Conservation (phyloP, 2,888 invertebrate species). For the Caenorhabditis japonica region DNA sequence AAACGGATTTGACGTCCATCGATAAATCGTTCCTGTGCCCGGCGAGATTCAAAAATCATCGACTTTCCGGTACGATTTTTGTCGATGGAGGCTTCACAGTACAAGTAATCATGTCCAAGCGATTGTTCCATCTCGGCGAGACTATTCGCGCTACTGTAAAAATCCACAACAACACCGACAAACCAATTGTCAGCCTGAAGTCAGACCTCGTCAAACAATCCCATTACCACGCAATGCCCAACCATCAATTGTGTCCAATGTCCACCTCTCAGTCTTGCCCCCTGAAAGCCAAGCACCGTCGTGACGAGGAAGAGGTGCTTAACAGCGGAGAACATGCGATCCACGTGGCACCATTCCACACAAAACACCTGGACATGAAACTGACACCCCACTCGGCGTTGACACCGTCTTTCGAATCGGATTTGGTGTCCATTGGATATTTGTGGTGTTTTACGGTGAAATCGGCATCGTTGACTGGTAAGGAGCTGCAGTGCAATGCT, state of each 20-base stretch:
- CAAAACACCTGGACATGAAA: not conserved
- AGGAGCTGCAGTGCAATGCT: slow-evolving; percentile 8
- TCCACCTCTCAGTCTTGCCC: slow-evolving; percentile 8
- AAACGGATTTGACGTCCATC: too few species aligned
- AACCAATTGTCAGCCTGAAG: slow-evolving; percentile 11
- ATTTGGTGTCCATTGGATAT: slow-evolving; percentile 28
- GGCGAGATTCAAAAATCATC: not conserved
- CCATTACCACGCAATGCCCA: slow-evolving; percentile 19
- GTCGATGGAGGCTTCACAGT: too few species aligned
- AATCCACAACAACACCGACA: slow-evolving; percentile 13
- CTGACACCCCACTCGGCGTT: not conserved
- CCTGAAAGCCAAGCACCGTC: not conserved
- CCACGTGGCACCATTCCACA: not conserved
- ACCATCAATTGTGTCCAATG: not conserved
- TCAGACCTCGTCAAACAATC: slow-evolving; percentile 22
- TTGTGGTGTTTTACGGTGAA: slow-evolving; percentile 4
- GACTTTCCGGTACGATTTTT: slow-evolving; percentile 12
- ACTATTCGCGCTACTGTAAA: not conserved
- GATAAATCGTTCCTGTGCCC: too few species aligned
- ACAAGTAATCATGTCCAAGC: slow-evolving; percentile 1
- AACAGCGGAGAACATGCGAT: not conserved
- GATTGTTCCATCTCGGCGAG: slow-evolving; percentile 16
- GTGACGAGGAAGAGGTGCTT: not conserved
- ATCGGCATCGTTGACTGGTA: slow-evolving; percentile 10
- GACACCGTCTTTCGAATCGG: slow-evolving; percentile 10